Base-by-base conservation (phyloP, 1,140 invertebrate genomes). In the Macrostomum lignano region DNA sequence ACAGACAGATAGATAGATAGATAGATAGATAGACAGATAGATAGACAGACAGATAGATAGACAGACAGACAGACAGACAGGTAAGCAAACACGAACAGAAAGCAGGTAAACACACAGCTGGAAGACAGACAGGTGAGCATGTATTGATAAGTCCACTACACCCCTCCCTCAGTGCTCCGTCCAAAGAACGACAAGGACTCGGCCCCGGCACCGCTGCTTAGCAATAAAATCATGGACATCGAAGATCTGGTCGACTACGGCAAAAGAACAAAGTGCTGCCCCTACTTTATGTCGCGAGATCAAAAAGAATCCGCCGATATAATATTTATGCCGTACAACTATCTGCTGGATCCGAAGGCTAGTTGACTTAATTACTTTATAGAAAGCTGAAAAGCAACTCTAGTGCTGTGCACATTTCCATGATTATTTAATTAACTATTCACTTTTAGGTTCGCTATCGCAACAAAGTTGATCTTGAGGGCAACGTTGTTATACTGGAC, bases 251-350 rank as follows among this genome's bases (percentile, higher is more conserved):
- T 91, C 0, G 69, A 64, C 47, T 61, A 70, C 33, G 82, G 81
- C 0, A 69, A 72, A 38, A 73, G 74, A 45, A 56, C 71, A n/a
- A 73, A 69, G 55, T 44, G 73, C 46, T 98, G 88, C 53, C 86
- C 91, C 2, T 96, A 93, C 58, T 96, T 73, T 60, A 65, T 78
- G 46, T 68, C 81, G 0, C 71, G 71, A 47, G 73, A 82, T 53
- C 45, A 86, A 10, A 74, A 76, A 31, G 40, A 43, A 28, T 51
- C 62, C 42, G 76, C 82, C 25, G 84, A 94, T 54, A 74, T 96
- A 32, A 69, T 86, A 29, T 91, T 96, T 46, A 78, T 93, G 68
- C 88, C 88, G 1, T 96, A 98, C 49, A 96, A 96, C 64, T 98
- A 98, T 55, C 60, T 96, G 21, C 55, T 98, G 17, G 84, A 96